These are phyloP conservation scores for Galbula dea DNA, from an alignment of 2,113 vertebrate genomes.

Conservation along the genomic window DNA sequence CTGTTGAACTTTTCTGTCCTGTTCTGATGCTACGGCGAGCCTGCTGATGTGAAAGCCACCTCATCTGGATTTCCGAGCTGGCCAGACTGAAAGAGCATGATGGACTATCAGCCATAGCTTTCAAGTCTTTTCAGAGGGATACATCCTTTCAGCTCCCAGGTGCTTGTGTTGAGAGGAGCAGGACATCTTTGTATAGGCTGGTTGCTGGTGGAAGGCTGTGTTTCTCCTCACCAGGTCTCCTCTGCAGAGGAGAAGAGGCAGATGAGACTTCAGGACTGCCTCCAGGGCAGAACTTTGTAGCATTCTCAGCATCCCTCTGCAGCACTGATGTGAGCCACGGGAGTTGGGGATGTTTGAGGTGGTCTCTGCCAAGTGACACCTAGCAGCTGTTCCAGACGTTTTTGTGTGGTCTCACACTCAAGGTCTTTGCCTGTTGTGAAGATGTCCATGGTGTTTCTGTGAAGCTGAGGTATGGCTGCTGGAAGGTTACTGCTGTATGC, in stretches of 20 bases:
- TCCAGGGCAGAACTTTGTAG: conserved; percentile 67
- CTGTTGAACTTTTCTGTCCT: conserved; percentile 32
- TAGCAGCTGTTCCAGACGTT: background rate
- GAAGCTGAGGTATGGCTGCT: conserved; percentile 94
- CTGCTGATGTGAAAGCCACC: background rate
- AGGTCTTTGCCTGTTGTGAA: conserved; percentile 52
- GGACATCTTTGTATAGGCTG: background rate
- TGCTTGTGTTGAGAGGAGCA: background rate
- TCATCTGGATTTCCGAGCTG: background rate
- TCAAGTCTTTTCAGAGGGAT: background rate
- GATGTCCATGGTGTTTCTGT: conserved; percentile 80
- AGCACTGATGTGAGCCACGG: background rate
- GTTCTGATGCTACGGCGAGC: background rate
- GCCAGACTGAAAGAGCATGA: background rate
- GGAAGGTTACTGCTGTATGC: conserved; percentile 97
- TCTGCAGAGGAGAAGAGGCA: conserved; percentile 24
- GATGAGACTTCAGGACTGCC: conserved; percentile 40
- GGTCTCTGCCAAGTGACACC: conserved; percentile 8
- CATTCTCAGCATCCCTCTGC: background rate
- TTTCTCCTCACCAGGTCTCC: background rate
- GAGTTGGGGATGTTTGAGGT: conserved; percentile 39
- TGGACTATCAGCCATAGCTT: background rate
- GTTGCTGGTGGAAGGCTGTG: background rate
- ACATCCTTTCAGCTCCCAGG: background rate
- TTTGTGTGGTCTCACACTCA: background rate